Base-by-base conservation (phyloP, 2,113 vertebrate species). In the Lophura nycthemera region DNA sequence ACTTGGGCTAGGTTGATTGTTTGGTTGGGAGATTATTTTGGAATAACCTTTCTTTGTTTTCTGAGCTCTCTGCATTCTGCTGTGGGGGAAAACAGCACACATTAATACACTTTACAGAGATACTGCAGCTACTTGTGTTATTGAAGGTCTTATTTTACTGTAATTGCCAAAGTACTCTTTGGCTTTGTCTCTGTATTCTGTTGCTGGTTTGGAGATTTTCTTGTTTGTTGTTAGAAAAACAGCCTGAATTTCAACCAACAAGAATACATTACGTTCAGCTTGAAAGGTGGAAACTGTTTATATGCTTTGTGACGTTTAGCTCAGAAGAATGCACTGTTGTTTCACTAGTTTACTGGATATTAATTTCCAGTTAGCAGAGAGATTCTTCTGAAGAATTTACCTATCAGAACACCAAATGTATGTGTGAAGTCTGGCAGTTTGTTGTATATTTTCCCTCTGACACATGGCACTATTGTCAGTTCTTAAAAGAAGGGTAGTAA, bases 1-100 rank as follows among this genome's bases (percentile, higher is more conserved):
- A 59, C 18, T 63, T 88, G 66, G 30, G 18, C 71, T 83, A 83
- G 34, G n/a, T 74, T 93, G 42, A 74, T 78, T 36, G 90, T 80
- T 95, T 60, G 18, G 19, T 47, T 91, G 81, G 83, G 36, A 86
- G 29, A 56, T 71, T 38, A 36, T 80, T 85, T 81, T 88, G n/a
- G 65, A 83, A 40, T 94, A 80, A 73, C 42, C 52, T 84, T 88
- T 75, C 30, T 57, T 80, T 77, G 48, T 54, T 86, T 25, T 95
- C 30, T 89, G 92, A 70, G 43, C 42, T 92, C 29, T 74, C 0
- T 11, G 3, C 66, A 48, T 75, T 61, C 47, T 95, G 56, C 47
- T 90, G n/a, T 32, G 34, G 69, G 42, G 10, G 4, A 61, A 50
- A 60, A 45, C 13, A 22, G 25, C 25, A 43, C 61, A 75, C 57